These are phyloP conservation scores for Dicranocentrus wangi DNA, from an alignment of 2,888 invertebrate species.

Conservation along the genomic window DNA sequence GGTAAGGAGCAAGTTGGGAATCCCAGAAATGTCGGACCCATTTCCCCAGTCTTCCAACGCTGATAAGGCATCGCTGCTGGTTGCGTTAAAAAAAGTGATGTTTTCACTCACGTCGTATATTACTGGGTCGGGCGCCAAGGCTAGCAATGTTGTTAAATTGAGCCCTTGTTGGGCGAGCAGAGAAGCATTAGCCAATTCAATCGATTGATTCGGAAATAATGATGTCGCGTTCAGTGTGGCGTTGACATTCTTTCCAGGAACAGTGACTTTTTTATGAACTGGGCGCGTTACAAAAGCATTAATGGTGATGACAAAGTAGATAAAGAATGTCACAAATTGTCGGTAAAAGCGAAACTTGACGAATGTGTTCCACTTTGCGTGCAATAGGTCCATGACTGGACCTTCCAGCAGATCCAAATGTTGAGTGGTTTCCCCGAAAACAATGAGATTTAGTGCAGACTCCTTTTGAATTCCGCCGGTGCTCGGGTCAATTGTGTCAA, in stretches of 20 bases:
- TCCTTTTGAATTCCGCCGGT: conserved; percentile 95
- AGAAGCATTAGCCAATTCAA: conserved; percentile 58
- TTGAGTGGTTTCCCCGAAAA: conserved; percentile 89
- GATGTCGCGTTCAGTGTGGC: conserved; percentile 34
- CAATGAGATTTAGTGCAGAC: conserved; percentile 95
- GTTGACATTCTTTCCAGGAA: conserved; percentile 22
- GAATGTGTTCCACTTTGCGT: conserved; percentile 98
- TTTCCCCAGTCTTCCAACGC: conserved; percentile 17
- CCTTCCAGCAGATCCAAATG: conserved; percentile 86
- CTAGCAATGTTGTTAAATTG: conserved; percentile 71
- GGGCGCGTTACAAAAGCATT: conserved; percentile 92
- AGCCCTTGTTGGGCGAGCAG: conserved; percentile 64
- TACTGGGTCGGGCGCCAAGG: conserved; percentile 73
- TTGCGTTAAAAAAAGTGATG: conserved; percentile 51
- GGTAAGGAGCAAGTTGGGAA: neutral
- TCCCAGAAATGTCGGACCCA: conserved; percentile 17
- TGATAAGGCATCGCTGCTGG: conserved; percentile 14
- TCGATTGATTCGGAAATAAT: conserved; percentile 46
- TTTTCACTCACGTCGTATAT: conserved; percentile 67
- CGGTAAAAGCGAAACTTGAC: conserved; percentile 93
- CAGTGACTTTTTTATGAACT: conserved; percentile 77
- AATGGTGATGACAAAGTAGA: conserved; percentile 91
- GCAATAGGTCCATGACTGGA: conserved; percentile 92
- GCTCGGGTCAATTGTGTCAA: conserved; percentile 94
- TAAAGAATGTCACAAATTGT: conserved; percentile 91